phyloP scores from a whole-genome alignment of 2,888 invertebrate genomes.

The Cosmia trapezina region DNA sequence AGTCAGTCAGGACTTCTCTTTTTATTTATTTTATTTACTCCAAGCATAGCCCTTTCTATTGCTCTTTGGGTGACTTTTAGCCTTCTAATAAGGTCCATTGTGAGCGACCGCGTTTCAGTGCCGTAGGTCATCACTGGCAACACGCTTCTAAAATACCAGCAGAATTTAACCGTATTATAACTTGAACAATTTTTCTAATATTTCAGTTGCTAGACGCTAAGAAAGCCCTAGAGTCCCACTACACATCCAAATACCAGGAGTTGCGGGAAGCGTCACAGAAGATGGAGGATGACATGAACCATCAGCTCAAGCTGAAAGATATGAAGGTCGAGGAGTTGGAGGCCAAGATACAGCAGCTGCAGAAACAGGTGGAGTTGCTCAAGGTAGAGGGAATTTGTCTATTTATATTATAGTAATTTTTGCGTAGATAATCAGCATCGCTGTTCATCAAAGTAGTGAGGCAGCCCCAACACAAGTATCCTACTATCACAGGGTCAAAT shows the following conservation, averaged over 20 bases:
- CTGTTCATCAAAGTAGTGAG: no score
- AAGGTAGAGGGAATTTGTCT: slow-evolving; percentile 68
- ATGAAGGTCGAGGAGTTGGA: slow-evolving; percentile 86
- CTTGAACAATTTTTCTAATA: neutral
- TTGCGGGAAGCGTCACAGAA: slow-evolving; percentile 90
- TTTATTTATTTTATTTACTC: no score
- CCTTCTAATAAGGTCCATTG: no score
- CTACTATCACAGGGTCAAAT: no score
- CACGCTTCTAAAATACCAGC: neutral
- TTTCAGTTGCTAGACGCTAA: slow-evolving; percentile 88
- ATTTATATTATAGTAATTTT: no score
- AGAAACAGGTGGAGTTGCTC: slow-evolving; percentile 80
- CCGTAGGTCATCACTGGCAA: no score
- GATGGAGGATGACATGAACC: slow-evolving; percentile 91
- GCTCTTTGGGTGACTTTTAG: no score
- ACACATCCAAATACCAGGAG: slow-evolving; percentile 90
- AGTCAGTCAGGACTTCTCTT: no score
- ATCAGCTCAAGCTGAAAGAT: slow-evolving; percentile 87
- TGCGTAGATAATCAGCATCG: no score
- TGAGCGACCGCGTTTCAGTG: no score
- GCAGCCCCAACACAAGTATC: no score
- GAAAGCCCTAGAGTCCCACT: slow-evolving; percentile 91
- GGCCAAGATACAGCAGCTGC: slow-evolving; percentile 78
- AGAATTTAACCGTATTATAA: neutral
- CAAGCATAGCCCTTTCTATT: no score